A percentile compares a stretch with the other conserved stretches of the same genome.
These are phyloP conservation scores for Neosilurus hyrtlii DNA, from an alignment of 2,797 vertebrate genomes.

Conservation along the genomic window DNA sequence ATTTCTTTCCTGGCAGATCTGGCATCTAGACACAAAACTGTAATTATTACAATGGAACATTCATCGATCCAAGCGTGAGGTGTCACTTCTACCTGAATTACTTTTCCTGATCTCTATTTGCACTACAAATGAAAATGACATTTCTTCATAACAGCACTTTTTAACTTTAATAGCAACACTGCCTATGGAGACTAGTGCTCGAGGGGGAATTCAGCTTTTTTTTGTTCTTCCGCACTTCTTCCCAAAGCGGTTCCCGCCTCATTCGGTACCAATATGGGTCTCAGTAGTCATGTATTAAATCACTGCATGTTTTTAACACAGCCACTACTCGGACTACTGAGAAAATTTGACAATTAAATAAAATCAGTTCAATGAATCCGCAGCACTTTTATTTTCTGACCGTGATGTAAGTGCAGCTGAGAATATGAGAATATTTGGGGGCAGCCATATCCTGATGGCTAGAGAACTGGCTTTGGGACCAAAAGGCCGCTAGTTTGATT, in stretches of 20 bases:
- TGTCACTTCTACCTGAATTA: background rate
- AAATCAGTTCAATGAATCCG: slow-evolving; percentile 55
- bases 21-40: background rate
- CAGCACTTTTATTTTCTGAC: slow-evolving; percentile 46
- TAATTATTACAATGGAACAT: background rate
- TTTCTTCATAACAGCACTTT: background rate
- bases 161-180: background rate
- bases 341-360: background rate
- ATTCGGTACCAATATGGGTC: background rate
- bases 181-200: slow-evolving; percentile 6
- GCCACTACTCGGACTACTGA: background rate
- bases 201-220: background rate
- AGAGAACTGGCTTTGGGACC: no score
- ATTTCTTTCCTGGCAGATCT: slow-evolving; percentile 7
- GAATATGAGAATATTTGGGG: background rate
- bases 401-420: background rate
- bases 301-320: background rate
- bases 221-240: background rate
- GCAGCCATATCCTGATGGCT: no score
- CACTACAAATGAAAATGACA: background rate
- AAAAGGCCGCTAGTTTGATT: background rate
- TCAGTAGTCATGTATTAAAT: slow-evolving; percentile 1
- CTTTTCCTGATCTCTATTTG: background rate
- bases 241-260: slow-evolving; percentile 58
- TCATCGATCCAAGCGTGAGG: background rate